A percentile compares a stretch with the other conserved stretches of the same genome.
Evolutionary conservation across 2,797 vertebrate species (phyloP).

Genomic region (Mus caroli): DNA sequence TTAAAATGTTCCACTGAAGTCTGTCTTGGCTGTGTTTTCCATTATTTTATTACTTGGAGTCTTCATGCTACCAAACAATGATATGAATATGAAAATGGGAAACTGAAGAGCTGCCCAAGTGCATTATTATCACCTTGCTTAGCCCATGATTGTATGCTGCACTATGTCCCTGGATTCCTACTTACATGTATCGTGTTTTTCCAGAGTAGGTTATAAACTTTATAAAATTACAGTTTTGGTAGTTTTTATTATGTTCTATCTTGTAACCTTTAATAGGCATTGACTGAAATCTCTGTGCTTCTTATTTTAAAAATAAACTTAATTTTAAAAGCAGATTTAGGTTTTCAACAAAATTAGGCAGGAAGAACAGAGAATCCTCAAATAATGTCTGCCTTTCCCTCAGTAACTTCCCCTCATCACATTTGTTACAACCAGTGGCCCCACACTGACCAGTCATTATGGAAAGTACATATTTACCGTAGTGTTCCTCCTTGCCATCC

Average conservation of each 20-base stretch:
- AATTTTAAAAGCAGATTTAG: not conserved
- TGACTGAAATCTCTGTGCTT: conserved; percentile 1
- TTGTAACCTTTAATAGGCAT: not conserved
- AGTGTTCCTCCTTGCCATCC: not conserved
- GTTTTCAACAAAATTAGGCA: not conserved
- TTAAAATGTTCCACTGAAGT: not conserved
- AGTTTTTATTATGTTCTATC: not conserved
- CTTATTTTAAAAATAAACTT: not conserved
- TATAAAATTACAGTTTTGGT: not conserved
- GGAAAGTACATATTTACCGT: not conserved
- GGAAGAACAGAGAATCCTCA: not conserved
- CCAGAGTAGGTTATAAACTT: not conserved
- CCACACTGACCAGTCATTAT: not conserved
- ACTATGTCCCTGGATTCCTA: not conserved
- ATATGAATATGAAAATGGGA: not conserved
- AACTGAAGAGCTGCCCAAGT: not conserved
- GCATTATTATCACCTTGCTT: not conserved
- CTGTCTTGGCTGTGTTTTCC: not conserved
- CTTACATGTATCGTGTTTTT: not conserved
- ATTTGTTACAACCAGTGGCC: not conserved
- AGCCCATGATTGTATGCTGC: not conserved
- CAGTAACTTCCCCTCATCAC: not conserved
- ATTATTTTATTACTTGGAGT: not conserved
- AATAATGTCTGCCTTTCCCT: not conserved
- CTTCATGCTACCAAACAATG: not conserved